These are phyloP conservation scores for Cossypha heuglini DNA, from an alignment of 2,797 vertebrate genomes.

Conservation along the genomic window DNA sequence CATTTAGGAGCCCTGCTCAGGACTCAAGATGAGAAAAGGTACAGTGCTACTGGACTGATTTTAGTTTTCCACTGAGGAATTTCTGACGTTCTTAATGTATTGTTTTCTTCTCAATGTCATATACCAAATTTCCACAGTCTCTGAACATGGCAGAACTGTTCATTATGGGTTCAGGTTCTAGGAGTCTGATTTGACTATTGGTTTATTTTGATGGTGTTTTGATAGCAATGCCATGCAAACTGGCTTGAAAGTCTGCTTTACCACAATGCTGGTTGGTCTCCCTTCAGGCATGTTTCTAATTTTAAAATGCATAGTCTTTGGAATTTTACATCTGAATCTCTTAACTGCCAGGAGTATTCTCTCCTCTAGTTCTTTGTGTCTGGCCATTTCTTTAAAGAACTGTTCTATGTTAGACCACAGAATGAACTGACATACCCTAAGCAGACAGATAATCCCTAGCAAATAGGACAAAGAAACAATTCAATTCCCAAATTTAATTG, in stretches of 20 bases:
- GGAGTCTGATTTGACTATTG: neutral
- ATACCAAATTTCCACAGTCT: neutral
- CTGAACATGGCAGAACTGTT: neutral
- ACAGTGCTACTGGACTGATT: neutral
- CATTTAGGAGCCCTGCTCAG: neutral
- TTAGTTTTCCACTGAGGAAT: neutral
- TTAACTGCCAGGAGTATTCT: neutral
- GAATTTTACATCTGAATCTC: neutral
- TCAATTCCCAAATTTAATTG: neutral
- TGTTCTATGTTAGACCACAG: neutral
- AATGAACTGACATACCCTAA: neutral
- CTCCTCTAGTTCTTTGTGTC: neutral
- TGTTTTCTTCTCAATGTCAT: neutral
- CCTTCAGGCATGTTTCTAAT: neutral
- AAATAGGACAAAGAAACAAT: neutral
- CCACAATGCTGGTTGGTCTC: neutral
- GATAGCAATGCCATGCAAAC: neutral
- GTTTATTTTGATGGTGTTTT: neutral
- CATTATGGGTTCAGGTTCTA: neutral
- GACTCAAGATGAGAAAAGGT: neutral
- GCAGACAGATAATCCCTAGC: neutral
- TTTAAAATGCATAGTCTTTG: neutral
- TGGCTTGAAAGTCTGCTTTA: neutral
- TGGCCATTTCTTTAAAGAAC: neutral
- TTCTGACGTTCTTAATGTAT: neutral